Evolutionary conservation across 2,113 vertebrate species (phyloP), one percentile per base, ranked within the genome.

Genomic region (Rattus norvegicus): DNA sequence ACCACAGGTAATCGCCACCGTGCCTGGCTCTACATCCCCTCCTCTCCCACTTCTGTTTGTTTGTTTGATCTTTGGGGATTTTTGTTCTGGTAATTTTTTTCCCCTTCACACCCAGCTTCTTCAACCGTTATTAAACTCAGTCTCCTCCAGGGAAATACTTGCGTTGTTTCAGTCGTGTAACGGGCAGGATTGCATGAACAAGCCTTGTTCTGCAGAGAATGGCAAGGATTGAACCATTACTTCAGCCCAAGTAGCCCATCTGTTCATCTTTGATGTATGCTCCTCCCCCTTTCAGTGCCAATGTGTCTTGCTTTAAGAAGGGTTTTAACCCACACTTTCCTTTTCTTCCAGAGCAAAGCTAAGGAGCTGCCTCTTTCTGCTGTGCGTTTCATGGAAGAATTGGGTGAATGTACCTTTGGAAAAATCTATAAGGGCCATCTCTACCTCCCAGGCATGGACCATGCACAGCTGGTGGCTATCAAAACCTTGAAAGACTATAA

Each of bases 341-440:
- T 87, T 93, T 85, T 65, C 84, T 76, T 77, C 6, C 98, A 99
- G 99, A 99, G 99, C 92, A 99, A 99, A 96, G 99, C 99, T 81
- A 99, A 99, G 96, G 99, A 99, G 97, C 98, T 99, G 93, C 99
- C 99, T 4, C 98, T 99, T 63, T 99, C 99, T 0, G 99, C 99
- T 0, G 99, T 99, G 2, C 99, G 99, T 43, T 99, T 99, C 98
- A 99, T 99, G 99, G 99, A 99, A 98, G 99, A 99, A 97, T 93
- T 99, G 54, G 99, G 99, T 0, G 99, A 99, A 56, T 99, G 99
- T 24, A 87, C 98, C 0, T 98, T 99, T 1, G 99, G 99, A 39
- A 99, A 99, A 98, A 99, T 99, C 98, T 99, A 99, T 98, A 99
- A 99, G 96, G 99, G 99, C 36, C 99, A 99, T 77, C 99, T 99